Evolutionary conservation across 1,140 invertebrate genomes (phyloP).

Genomic region (Gryllus bimaculatus): DNA sequence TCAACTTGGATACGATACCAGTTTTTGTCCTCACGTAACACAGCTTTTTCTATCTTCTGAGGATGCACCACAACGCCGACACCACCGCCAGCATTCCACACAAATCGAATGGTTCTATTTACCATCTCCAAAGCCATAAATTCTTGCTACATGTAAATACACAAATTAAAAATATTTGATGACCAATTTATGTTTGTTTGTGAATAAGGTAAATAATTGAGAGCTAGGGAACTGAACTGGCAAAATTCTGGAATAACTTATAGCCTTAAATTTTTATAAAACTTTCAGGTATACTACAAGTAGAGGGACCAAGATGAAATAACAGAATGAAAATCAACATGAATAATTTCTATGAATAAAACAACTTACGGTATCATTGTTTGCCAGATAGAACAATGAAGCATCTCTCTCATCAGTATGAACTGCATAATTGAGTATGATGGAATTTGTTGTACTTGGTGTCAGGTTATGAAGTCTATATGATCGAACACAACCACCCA

Average conservation of each 20-base stretch:
- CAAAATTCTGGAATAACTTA: too few relatives aligned
- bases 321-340: too few relatives aligned
- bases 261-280: too few relatives aligned
- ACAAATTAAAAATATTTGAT: neutral
- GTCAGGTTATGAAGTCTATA: conserved; percentile 53
- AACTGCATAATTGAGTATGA: conserved; percentile 57
- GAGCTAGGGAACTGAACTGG: neutral
- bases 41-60: conserved; percentile 39
- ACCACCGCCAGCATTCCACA: conserved; percentile 69
- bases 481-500: conserved; percentile 59
- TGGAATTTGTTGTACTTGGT: conserved; percentile 57
- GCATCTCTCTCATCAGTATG: conserved; percentile 47
- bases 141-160: conserved; percentile 39
- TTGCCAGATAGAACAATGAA: conserved; percentile 55
- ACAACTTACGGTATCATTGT: conserved; percentile 41
- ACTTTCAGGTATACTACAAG: too few relatives aligned
- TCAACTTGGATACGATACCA: conserved; percentile 67
- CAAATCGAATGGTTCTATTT: conserved; percentile 58
- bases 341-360: too few relatives aligned
- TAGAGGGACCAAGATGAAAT: too few relatives aligned
- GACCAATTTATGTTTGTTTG: neutral
- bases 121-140: conserved; percentile 72
- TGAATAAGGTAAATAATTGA: neutral
- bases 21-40: conserved; percentile 48
- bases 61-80: conserved; percentile 53